Evolutionary conservation across 1,140 invertebrate species (phyloP), one percentile per base, ranked within the genome.

Genomic region (Heterodera schachtii): DNA sequence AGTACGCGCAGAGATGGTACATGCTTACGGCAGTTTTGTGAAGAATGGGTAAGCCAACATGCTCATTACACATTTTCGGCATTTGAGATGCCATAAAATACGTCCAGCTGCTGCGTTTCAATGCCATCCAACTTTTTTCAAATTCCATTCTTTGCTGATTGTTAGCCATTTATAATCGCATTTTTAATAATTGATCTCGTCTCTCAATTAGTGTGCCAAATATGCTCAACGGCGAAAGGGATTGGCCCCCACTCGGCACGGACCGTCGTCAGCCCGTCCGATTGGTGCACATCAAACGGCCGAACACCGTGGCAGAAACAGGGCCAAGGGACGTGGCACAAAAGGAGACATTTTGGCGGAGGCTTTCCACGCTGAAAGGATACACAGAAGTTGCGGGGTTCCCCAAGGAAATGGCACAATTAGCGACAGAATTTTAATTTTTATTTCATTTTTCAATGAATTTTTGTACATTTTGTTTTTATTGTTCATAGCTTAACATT

Each of bases 21-120:
- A 52, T 74, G 73, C 82, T 3, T 83, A 79, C 46, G 81, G 49
- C 44, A 77, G 41, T 64, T 82, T 82, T 75, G 64, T 82, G 21
- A 82, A 82, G 47, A 83, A 57, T 13, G 81, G 81, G 81, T 82
- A 16, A 31, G n/a, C n/a, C n/a, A n/a, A n/a, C n/a, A n/a, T n/a
- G n/a, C n/a, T n/a, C n/a, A n/a, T n/a, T n/a, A n/a, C n/a, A n/a
- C n/a, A n/a, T n/a, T n/a, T n/a, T n/a, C n/a, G n/a, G n/a, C n/a
- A n/a, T n/a, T n/a, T n/a, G n/a, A n/a, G n/a, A n/a, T n/a, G n/a
- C n/a, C n/a, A n/a, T n/a, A n/a, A n/a, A n/a, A n/a, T n/a, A n/a
- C n/a, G n/a, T n/a, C n/a, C n/a, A n/a, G n/a, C n/a, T n/a, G n/a
- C n/a, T n/a, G n/a, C n/a, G n/a, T n/a, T n/a, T n/a, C n/a, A n/a